phyloP scores from a whole-genome alignment of 2,113 vertebrate genomes.

The Sylvilagus bachmani region DNA sequence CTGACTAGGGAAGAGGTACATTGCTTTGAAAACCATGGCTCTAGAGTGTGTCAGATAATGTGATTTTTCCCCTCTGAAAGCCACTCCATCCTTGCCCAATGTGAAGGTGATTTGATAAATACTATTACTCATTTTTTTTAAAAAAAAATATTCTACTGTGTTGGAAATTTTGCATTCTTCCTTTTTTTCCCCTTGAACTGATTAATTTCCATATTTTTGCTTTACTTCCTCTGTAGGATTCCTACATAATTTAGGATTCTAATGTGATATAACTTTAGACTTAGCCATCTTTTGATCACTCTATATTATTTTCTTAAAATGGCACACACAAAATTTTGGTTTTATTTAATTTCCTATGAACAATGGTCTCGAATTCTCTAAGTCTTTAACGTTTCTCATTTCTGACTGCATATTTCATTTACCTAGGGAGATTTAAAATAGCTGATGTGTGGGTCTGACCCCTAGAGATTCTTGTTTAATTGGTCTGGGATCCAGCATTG shows the following conservation, averaged over 20 bases:
- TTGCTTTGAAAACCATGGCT: no score
- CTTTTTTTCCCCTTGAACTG: neutral
- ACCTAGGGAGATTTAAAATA: neutral
- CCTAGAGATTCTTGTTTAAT: conserved; percentile 25
- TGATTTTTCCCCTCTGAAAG: neutral
- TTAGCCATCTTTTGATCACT: neutral
- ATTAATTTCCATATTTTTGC: neutral
- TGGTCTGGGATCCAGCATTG: neutral
- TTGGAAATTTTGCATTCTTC: neutral
- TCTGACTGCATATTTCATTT: conserved; percentile 35
- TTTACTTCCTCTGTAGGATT: neutral
- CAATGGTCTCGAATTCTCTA: neutral
- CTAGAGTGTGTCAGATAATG: no score
- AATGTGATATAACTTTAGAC: neutral
- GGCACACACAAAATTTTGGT: neutral
- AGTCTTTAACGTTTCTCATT: neutral
- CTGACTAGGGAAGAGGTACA: no score
- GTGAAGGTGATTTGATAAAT: neutral
- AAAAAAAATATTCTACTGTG: neutral
- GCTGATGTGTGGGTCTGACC: neutral
- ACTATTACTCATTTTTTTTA: neutral
- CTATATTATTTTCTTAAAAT: conserved; percentile 19
- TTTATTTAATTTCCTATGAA: neutral
- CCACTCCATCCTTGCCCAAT: neutral
- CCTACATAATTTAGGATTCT: neutral